These are phyloP conservation scores for Glandiceps talaboti DNA, from an alignment of 53 echinoderm and acorn worm species.

Conservation along the genomic window DNA sequence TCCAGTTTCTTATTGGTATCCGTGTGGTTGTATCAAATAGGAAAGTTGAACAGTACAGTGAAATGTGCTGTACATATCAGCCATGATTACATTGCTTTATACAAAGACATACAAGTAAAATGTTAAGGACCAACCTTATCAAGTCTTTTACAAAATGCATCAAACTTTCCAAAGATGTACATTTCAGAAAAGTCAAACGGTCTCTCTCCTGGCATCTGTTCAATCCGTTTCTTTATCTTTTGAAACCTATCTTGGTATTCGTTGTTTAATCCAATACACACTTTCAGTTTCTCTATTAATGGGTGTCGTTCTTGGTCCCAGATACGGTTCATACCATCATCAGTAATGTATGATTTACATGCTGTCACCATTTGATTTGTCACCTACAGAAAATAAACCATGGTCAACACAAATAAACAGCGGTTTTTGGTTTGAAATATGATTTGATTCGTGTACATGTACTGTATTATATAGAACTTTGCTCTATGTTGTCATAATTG, in stretches of 20 bases:
- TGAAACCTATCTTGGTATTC: slow-evolving; percentile 89
- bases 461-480: no score
- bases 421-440: no score
- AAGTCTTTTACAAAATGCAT: slow-evolving; percentile 85
- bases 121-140: slow-evolving; percentile 53
- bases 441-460: no score
- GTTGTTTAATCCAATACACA: slow-evolving; percentile 61
- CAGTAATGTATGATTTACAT: slow-evolving; percentile 87
- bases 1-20: no score
- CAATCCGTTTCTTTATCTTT: slow-evolving; percentile 93
- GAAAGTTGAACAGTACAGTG: no score
- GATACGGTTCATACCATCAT: slow-evolving; percentile 75
- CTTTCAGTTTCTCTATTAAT: slow-evolving; percentile 53
- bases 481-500: no score
- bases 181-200: slow-evolving; percentile 96
- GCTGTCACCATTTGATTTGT: slow-evolving; percentile 99
- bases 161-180: slow-evolving; percentile 99
- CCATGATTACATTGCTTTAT: no score
- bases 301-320: slow-evolving; percentile 80
- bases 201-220: slow-evolving; percentile 68
- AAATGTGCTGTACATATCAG: no score
- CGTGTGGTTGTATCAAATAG: no score
- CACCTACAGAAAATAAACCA: slow-evolving; percentile 45
- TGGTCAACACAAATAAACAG: no score
- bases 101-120: no score